These are phyloP conservation scores for Rhamphomyia laevipes DNA, from an alignment of 2,888 invertebrate species.

Conservation along the genomic window DNA sequence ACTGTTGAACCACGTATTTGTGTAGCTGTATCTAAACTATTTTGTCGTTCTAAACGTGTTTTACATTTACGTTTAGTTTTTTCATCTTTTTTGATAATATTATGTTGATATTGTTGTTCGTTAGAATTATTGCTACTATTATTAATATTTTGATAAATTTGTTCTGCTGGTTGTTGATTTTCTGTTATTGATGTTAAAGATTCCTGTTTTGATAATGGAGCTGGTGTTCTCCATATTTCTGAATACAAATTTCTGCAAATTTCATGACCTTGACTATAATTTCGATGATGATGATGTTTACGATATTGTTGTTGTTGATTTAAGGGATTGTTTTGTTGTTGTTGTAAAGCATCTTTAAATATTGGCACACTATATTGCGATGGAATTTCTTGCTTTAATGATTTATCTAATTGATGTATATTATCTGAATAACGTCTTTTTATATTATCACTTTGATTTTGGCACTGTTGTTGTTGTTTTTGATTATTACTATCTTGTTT, in stretches of 20 bases:
- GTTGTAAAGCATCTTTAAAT: constrained; percentile 1
- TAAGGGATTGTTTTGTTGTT: neutral
- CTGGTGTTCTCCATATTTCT: neutral
- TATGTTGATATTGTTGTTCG: neutral
- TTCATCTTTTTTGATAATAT: neutral
- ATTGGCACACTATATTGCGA: neutral
- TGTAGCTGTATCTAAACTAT: constrained; percentile 27
- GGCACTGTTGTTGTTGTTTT: neutral
- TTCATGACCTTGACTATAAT: constrained; percentile 1
- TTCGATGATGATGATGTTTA: neutral
- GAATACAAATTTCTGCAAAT: no score
- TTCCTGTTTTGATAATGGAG: neutral
- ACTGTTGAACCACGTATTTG: constrained; percentile 20
- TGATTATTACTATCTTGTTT: neutral
- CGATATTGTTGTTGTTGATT: neutral
- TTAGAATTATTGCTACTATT: neutral
- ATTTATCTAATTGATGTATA: neutral
- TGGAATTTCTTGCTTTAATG: neutral
- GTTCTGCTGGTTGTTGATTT: neutral
- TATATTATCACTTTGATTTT: neutral
- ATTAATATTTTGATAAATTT: neutral
- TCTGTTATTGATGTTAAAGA: neutral
- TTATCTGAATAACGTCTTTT: neutral
- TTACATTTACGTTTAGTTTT: neutral
- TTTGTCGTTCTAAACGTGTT: constrained; percentile 28